Base-by-base conservation (phyloP, 2,113 vertebrate genomes). In the Archilochus colubris region DNA sequence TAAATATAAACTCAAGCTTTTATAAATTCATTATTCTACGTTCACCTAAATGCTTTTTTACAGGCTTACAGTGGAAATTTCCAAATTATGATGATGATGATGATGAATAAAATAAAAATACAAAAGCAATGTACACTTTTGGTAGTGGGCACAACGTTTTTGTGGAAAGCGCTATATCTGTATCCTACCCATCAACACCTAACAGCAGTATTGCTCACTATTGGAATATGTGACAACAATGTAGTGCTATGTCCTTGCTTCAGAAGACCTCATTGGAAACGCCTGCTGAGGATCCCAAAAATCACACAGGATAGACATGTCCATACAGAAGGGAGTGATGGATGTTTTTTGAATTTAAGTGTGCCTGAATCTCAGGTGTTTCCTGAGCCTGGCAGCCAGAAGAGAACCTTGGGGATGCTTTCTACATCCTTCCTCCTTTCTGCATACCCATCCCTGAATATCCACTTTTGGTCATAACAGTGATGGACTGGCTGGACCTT, bases 161-260 rank as follows among this genome's bases (percentile, higher is more conserved):
- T 12, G 36, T 36, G 28, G 50, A 10, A 87, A 40, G 7, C 19
- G 43, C 61, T 13, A 51, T 9, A 33, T 8, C 0, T 38, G 16
- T 75, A 50, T 30, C 19, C 68, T 74, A 30, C 31, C 19, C 11
- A 50, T 58, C 8, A 36, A 22, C 3, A 1, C 17, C 36, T 67
- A 28, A 67, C 57, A 22, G 31, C 25, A 48, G 5, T 62, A n/a
- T 18, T 86, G 17, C n/a, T 86, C 2, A 1, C 18, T 55, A 8
- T 15, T 63, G 23, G 24, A 54, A 19, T 46, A 22, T 44, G 16
- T 36, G 48, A 46, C 2, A 2, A 18, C 6, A 82, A 6, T 0
- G 1, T 25, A 51, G 24, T 12, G 24, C 6, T 21, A 24, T 0
- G 1, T 27, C n/a, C 10, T 44, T 50, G 21, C 16, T 67, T 53